These are phyloP conservation scores for Esox masquinongy DNA, from an alignment of 2,797 vertebrate species.

Conservation along the genomic window DNA sequence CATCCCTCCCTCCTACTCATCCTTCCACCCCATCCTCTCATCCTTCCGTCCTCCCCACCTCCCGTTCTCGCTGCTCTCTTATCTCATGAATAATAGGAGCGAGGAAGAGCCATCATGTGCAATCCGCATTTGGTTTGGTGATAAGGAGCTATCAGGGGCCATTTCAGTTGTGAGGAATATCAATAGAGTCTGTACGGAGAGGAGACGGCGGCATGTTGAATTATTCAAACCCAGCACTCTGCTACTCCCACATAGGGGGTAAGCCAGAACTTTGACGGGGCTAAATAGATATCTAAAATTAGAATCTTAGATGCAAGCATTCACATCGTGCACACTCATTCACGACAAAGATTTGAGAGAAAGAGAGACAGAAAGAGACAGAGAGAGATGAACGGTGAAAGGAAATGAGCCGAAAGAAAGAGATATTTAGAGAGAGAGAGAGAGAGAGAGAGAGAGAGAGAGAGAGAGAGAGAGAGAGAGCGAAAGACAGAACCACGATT, in stretches of 20 bases:
- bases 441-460: background rate
- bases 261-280: conserved; percentile 47
- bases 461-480: background rate
- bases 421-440: background rate
- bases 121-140: conserved; percentile 46
- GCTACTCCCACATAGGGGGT: conserved; percentile 18
- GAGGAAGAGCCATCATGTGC: conserved; percentile 41
- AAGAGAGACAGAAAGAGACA: background rate
- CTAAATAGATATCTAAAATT: conserved; percentile 63
- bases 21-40: background rate
- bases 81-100: conserved; percentile 50
- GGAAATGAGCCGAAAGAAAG: background rate
- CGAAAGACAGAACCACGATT: background rate
- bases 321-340: conserved; percentile 29
- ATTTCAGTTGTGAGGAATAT: conserved; percentile 49
- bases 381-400: background rate
- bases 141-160: conserved; percentile 55
- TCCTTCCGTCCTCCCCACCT: background rate
- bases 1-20: background rate
- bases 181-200: conserved; percentile 31
- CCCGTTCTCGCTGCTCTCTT: conserved; percentile 19
- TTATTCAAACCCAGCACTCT: conserved; percentile 51
- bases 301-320: conserved; percentile 52
- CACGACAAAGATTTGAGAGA: conserved; percentile 20
- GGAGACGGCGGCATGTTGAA: conserved; percentile 40